Evolutionary conservation across 2,113 vertebrate genomes (phyloP), one percentile per base, ranked within the genome.

Genomic region (Etheostoma cragini): DNA sequence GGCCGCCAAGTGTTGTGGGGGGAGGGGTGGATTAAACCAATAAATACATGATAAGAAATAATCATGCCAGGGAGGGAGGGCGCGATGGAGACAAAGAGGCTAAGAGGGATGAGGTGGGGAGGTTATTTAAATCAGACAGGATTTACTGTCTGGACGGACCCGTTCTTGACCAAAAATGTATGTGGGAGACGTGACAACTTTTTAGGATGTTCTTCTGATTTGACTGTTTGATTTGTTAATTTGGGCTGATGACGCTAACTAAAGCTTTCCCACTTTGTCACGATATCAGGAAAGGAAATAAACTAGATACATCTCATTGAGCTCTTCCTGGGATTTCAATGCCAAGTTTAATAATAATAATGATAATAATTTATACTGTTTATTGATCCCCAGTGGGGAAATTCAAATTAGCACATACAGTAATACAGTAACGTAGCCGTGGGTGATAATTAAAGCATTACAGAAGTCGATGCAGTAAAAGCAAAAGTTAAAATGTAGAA

Each of bases 31-130:
- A 95, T 95, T 96, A 95, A 95, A 95, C 92, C 95, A 95, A 94
- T 95, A 95, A 95, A 95, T 94, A 95, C 94, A 94, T 93, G 95
- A 95, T 95, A 95, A 95, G 94, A 95, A 95, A 94, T 93, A 94
- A 95, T 94, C 90, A 87, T 88, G 90, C 86, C 87, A 88, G 87
- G 87, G 88, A 89, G 86, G 86, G 84, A 85, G 87, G 78, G 91
- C n/a, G 86, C 15, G 70, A 72, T 84, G 89, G 87, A 95, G 93
- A 95, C 94, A 95, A 94, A 94, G 94, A 95, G 92, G 90, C 91
- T 92, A 90, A 92, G 89, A 86, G 86, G 91, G 88, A 85, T 71
- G 38, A 86, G 89, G 76, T 63, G 33, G 84, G 81, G 86, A 81
- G 87, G 83, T 88, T 82, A 82, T 81, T 81, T 90, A 85, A 92